phyloP scores from a whole-genome alignment of 1,140 invertebrate genomes.

The Arion vulgaris region DNA sequence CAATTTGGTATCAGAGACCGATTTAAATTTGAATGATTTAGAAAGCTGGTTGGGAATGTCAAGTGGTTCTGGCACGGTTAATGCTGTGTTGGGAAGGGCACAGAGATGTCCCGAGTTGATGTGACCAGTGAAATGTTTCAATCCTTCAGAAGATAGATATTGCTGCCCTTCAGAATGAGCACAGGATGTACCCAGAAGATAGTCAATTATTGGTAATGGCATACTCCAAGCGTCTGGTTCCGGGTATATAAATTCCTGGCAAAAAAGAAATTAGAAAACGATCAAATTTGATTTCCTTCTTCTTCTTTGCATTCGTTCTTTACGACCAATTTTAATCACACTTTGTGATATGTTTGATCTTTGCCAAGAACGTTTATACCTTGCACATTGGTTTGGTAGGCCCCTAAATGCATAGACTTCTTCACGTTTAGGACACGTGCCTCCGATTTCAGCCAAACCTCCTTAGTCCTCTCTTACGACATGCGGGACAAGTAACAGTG shows the following conservation, averaged over 20 bases:
- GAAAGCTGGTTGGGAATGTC: not conserved
- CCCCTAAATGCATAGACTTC: no score
- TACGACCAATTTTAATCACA: no score
- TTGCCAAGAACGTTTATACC: no score
- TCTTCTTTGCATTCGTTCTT: no score
- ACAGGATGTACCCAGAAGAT: conserved; percentile 51
- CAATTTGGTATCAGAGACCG: conserved; percentile 45
- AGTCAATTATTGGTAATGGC: conserved; percentile 58
- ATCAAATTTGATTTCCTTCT: not conserved
- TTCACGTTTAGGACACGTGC: no score
- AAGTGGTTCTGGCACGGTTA: not conserved
- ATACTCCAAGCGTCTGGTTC: conserved; percentile 61
- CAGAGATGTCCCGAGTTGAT: conserved; percentile 4
- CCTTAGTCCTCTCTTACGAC: no score
- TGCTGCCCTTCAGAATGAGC: conserved; percentile 47
- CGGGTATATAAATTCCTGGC: conserved; percentile 52
- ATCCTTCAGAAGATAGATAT: conserved; percentile 12
- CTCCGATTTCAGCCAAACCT: no score
- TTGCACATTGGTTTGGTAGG: no score
- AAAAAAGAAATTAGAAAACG: not conserved
- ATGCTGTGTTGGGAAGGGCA: conserved; percentile 12
- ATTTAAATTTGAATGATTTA: conserved; percentile 35
- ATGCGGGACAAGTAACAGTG: no score
- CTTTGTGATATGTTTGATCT: no score
- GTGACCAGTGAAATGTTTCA: conserved; percentile 28